Evolutionary conservation across 2,888 invertebrate genomes (phyloP), one percentile per base, ranked within the genome.

Genomic region (Hirtodrosophila histrioides): DNA sequence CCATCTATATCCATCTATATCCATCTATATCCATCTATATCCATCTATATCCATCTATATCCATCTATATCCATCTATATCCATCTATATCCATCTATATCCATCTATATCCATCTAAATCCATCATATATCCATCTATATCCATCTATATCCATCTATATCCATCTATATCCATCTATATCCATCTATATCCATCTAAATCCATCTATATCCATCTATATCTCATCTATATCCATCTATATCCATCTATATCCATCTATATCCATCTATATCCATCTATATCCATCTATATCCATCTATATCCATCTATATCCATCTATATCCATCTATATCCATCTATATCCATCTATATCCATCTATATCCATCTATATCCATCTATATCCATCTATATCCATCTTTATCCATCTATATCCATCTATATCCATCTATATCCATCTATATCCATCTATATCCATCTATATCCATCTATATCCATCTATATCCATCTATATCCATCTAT

Each of bases 311-410:
- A 36, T 36, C 9, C n/a, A 4, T 36, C 9, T 36, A 36, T 36
- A n/a, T 36, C 9, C n/a, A 36, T 36, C n/a, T 36, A 36, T 36
- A 9, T 36, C 4, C n/a, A 9, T 36, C 9, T 36, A n/a, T 36
- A 9, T 36, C 9, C n/a, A n/a, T 36, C 9, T 36, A n/a, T 36
- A 36, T 36, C 9, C n/a, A n/a, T 36, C 9, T 36, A 36, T 36
- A n/a, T 36, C 9, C n/a, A 36, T 36, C n/a, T 36, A 36, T 36
- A 36, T 36, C n/a, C n/a, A n/a, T 36, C 9, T 36, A 36, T 36
- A n/a, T 36, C 9, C n/a, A 36, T 36, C n/a, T n/a, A n/a, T n/a
- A n/a, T n/a, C n/a, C n/a, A n/a, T n/a, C n/a, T n/a, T n/a, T n/a
- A n/a, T n/a, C n/a, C n/a, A 4, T 36, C 9, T 36, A 36, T 36